Evolutionary conservation across 2,797 vertebrate species (phyloP), one percentile per base, ranked within the genome.

Genomic region (Enteromius unitaeniatus): DNA sequence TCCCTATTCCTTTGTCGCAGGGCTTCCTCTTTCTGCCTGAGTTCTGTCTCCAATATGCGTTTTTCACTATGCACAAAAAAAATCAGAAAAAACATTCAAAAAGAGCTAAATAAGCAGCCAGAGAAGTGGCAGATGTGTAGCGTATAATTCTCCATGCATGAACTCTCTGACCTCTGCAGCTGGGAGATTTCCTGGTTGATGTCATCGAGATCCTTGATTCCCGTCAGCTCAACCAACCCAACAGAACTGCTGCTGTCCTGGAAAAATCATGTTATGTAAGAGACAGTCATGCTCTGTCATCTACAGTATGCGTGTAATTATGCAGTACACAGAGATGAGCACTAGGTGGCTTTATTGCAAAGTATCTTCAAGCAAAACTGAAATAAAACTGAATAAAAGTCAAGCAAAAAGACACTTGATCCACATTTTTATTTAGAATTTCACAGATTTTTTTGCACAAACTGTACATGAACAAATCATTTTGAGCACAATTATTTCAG

Each of bases 151-250:
- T 34, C 9, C 17, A 53, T 53, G 9, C 26, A 17, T 23, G 23
- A 49, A 55, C 58, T 69, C 73, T 84, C 92, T 94, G 91, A 99
- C 98, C 97, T 97, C 91, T 98, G 97, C 87, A 99, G 93, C 91
- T 97, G 96, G 62, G 96, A 94, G 45, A 99, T 97, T 94, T 99
- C 97, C 90, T 98, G 96, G 86, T 95, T 97, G 77, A 99, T 96
- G 86, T 98, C 97, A 88, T 98, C 97, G 19, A 99, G 95, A 85
- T 99, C 97, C 92, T 98, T 99, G 90, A 96, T 95, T 6, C 97
- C 98, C 2, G 94, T 97, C 86, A 97, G 94, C 86, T 99, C 97
- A n/a, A 92, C 95, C 0, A 97, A 95, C 53, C 94, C 96, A 9
- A 95, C 90, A 26, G 96, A 94, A 90, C 95, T 93, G 67, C 90